Evolutionary conservation across 2,797 vertebrate species (phyloP).

Genomic region (Mormyrops attenuatus): DNA sequence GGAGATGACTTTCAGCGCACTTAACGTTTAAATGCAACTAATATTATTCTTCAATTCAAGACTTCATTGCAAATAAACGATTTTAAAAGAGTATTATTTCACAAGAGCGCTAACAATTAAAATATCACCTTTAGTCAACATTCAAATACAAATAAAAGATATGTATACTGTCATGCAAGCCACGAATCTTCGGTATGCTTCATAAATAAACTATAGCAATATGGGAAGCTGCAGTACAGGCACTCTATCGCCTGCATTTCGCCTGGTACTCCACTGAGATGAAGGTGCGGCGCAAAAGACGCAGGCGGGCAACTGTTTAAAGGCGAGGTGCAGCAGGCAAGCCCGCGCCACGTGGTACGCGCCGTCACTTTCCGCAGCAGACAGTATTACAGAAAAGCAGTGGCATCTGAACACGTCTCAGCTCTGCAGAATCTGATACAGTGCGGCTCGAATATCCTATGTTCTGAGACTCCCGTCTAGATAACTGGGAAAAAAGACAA

Average conservation of each 20-base stretch:
- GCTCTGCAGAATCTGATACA: slow-evolving; percentile 1
- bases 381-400: neutral
- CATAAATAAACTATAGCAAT: neutral
- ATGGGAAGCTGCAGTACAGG: neutral
- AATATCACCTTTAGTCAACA: neutral
- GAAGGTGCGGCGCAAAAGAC: neutral
- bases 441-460: neutral
- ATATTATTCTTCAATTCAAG: neutral
- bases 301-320: neutral
- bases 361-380: neutral
- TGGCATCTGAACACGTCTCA: neutral
- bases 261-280: neutral
- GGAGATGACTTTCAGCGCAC: neutral
- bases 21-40: neutral
- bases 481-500: neutral
- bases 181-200: neutral
- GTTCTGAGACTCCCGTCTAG: neutral
- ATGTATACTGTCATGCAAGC: neutral
- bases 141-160: neutral
- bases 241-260: neutral
- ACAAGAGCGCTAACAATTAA: neutral
- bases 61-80: neutral
- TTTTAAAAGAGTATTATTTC: neutral
- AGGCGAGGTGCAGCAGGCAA: neutral
- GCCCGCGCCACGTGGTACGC: neutral